Evolutionary conservation across 2,797 vertebrate genomes (phyloP), one percentile per base, ranked within the genome.

Genomic region (Cossypha niveicapilla): DNA sequence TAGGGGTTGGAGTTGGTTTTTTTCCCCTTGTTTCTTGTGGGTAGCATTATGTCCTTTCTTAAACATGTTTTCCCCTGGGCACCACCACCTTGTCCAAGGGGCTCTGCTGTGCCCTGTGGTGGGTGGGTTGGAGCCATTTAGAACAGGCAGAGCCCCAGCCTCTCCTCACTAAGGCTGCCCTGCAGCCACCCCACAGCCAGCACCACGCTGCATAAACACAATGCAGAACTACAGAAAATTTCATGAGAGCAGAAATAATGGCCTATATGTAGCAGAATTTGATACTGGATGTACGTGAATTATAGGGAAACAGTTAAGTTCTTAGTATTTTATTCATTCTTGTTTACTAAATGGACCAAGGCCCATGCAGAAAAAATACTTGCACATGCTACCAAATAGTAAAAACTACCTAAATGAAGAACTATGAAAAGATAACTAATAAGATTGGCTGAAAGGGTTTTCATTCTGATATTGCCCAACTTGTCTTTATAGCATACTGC

Each of bases 61-160:
- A 35, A 72, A 3, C 41, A 8, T 0, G 0, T n/a, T 80, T 62
- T 70, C 23, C 9, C 6, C 2, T 5, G 4, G 44, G 34, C 3
- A 1, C 11, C 7, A 1, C 30, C 4, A 5, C 8, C 6, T 5
- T 51, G 48, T 11, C 88, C 6, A 7, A 22, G 35, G 44, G 50
- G n/a, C 50, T 50, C 24, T 7, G 71, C 41, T 1, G 3, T 60
- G 66, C 41, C 37, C 47, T 58, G 60, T 1, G 3, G 8, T 8
- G 41, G 15, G 32, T 1, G 1, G 2, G 1, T 1, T n/a, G n/a
- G 45, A 60, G 23, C 8, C 0, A 0, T 23, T 18, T 34, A 68
- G 70, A 50, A 6, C 12, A 0, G 2, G 27, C 17, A 8, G 22
- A 71, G 19, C 7, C 37, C n/a, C 0, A 0, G 34, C 32, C 39